A percentile compares a stretch with the other conserved stretches of the same genome.
Conservation (phyloP, 2,797 vertebrate species). For the Rhynchotus rufescens region DNA sequence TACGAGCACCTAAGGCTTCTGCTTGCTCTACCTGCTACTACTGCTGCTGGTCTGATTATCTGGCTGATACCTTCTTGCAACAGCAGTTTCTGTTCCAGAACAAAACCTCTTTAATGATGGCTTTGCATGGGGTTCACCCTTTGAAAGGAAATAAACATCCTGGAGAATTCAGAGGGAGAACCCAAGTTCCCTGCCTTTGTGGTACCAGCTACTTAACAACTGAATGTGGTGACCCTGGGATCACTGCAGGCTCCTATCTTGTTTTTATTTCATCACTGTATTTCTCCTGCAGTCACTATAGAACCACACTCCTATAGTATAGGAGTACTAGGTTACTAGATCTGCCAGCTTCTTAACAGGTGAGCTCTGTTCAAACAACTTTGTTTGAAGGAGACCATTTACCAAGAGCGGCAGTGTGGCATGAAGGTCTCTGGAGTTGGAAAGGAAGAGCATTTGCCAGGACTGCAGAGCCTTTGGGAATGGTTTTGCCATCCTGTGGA, state of each 20-base stretch:
- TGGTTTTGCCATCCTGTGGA: neutral
- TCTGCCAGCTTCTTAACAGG: neutral
- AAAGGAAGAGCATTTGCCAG: neutral
- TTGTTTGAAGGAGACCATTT: slow-evolving; percentile 26
- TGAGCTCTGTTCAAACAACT: neutral
- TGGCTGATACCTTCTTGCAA: neutral
- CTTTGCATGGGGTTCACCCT: neutral
- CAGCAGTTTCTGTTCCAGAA: neutral
- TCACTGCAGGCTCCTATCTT: neutral
- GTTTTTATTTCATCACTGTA: neutral
- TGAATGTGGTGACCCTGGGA: neutral
- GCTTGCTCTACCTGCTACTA: neutral
- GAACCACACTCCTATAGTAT: no score
- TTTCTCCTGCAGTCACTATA: neutral
- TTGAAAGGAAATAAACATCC: neutral
- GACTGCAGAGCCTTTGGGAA: neutral
- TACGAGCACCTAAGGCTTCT: neutral
- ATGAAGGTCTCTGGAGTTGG: neutral
- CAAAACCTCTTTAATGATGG: neutral
- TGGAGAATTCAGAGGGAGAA: neutral
- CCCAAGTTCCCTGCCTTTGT: neutral
- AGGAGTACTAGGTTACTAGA: neutral
- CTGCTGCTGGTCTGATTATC: neutral
- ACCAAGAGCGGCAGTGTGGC: neutral
- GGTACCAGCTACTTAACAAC: neutral